These are phyloP conservation scores for Tethya wilhelma DNA, from an alignment of 37 sponge, comb jelly and placozoan genomes.

Conservation along the genomic window DNA sequence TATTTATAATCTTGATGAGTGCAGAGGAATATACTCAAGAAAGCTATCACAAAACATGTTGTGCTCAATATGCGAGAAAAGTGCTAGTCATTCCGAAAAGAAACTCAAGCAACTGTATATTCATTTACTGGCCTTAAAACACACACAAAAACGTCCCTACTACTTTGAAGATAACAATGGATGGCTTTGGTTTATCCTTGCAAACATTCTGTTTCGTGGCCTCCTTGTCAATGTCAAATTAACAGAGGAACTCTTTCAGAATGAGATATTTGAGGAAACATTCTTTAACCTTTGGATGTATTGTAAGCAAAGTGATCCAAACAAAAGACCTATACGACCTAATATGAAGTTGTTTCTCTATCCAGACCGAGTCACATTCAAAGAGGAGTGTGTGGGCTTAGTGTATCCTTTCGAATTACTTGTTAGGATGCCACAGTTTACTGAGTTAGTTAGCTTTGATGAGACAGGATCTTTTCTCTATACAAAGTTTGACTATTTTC, in stretches of 20 bases:
- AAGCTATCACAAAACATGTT: background rate
- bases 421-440: too few species aligned
- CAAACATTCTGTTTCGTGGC: constrained; percentile 17
- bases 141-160: background rate
- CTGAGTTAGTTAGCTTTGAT: too few species aligned
- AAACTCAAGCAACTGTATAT: background rate
- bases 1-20: background rate
- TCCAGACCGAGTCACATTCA: too few species aligned
- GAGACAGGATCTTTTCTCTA: constrained; percentile 3
- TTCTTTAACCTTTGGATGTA: background rate
- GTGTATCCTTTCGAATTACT: too few species aligned
- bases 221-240: background rate
- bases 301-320: background rate
- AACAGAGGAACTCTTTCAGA: background rate
- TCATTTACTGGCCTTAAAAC: background rate
- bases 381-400: too few species aligned
- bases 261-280: background rate
- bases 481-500: constrained; percentile 19
- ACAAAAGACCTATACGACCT: too few species aligned
- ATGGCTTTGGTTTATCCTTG: background rate
- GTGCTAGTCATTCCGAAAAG: background rate
- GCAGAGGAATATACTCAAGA: background rate
- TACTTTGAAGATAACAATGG: background rate
- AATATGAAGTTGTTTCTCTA: too few species aligned
- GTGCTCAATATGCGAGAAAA: constrained; percentile 14